These are phyloP conservation scores for Cyphomyrus plagiostoma DNA, from an alignment of 2,113 vertebrate species.

Conservation along the genomic window DNA sequence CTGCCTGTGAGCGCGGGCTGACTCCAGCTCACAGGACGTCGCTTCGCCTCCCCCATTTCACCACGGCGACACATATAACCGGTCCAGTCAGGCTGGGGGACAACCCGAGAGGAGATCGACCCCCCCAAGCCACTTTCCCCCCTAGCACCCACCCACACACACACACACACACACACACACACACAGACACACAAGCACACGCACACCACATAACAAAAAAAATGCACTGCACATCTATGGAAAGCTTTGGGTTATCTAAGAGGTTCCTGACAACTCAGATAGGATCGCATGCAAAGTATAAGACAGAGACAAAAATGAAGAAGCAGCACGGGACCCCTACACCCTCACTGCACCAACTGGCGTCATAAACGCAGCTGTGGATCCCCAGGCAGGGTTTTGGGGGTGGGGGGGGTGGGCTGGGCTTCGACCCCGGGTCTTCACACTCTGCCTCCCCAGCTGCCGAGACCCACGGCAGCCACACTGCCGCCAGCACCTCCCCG, in stretches of 20 bases:
- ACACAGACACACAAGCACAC: not conserved
- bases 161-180: not conserved
- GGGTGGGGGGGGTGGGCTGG: not conserved
- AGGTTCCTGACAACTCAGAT: not conserved
- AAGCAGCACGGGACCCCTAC: not conserved
- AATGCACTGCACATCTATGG: not conserved
- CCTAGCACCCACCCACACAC: conserved; percentile 22
- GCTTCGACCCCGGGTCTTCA: not conserved
- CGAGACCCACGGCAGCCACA: conserved; percentile 38
- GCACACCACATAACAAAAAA: not conserved
- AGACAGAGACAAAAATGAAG: not conserved
- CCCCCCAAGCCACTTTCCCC: conserved; percentile 17
- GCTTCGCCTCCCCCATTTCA: not conserved
- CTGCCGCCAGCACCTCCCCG: conserved; percentile 33
- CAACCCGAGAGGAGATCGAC: conserved; percentile 14
- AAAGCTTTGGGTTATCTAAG: not conserved
- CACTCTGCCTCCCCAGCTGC: not conserved
- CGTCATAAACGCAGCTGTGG: not conserved
- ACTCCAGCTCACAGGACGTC: not conserved
- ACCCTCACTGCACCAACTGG: not conserved
- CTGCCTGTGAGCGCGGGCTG: conserved; percentile 31
- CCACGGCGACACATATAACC: not conserved
- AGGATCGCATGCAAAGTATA: not conserved
- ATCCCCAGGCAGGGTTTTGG: not conserved
- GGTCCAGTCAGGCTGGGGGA: not conserved